Base-by-base conservation (phyloP, 2,113 vertebrate species). In the Leptobrachium leishanense region DNA sequence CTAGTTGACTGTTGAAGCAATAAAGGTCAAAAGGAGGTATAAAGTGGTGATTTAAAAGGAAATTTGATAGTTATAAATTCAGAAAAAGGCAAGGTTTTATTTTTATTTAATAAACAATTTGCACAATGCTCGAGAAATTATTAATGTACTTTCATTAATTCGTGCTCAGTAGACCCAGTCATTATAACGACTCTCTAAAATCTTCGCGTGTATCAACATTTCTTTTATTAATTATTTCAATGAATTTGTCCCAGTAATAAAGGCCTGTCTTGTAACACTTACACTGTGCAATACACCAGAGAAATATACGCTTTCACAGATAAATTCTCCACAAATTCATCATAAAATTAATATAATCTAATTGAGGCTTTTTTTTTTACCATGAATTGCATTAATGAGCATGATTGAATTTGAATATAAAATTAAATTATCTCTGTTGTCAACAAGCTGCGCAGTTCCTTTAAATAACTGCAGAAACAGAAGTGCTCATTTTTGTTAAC, bases 271-370 rank as follows among this genome's bases (percentile, higher is more conserved):
- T 67, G 63, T 75, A 67, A 40, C 66, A 46, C 31, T 41, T 50
- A 50, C 59, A 50, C 44, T 8, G 63, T 40, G 13, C 62, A 75
- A 67, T 67, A 67, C 62, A 50, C 63, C 12, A 8, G 74, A 42
- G 74, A 53, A 54, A 39, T 8, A 7, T 66, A 12, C 53, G 62
- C 62, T 66, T 66, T 64, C 46, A 66, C 46, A 59, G 43, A 41
- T 9, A 75, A 75, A 75, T 39, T 6, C 11, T 66, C 42, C 2
- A 39, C 7, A 44, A 53, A 15, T 15, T 53, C 43, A 75, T 75
- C 62, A 54, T 54, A 42, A 75, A 75, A 75, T 75, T 53, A 75
- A 41, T 67, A 75, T 67, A 31, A 67, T 75, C 63, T 75, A 75
- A 75, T 54, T 53, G 74, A 75, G 31, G 44, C 43, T 75, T 66